Conservation (phyloP, 2,113 vertebrate species). For the Eidolon helvum region DNA sequence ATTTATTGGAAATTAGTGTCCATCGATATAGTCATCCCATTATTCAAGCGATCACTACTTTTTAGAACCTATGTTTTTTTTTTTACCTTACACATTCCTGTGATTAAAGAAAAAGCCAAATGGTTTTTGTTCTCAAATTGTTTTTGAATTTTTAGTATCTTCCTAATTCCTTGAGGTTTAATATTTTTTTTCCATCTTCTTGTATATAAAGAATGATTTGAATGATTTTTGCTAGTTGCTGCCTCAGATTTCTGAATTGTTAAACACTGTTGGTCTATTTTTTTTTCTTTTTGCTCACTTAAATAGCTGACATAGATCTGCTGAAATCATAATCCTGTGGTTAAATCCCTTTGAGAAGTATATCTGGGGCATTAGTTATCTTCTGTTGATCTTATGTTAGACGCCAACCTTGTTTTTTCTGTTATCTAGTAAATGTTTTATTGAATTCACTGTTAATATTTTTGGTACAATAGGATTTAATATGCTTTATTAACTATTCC, state of each 20-base stretch:
- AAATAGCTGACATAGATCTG: constrained; percentile 39
- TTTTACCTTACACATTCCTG: not conserved
- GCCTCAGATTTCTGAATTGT: constrained; percentile 34
- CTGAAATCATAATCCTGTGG: constrained; percentile 41
- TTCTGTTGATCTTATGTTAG: not conserved
- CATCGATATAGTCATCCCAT: not conserved
- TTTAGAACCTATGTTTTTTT: not conserved
- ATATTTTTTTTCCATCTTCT: constrained; percentile 7
- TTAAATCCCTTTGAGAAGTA: constrained; percentile 54
- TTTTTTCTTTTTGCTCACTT: not conserved
- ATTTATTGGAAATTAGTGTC: not conserved
- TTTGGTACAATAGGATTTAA: constrained; percentile 1
- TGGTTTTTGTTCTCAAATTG: not conserved
- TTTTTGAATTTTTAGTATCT: constrained; percentile 25
- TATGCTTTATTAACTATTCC: not conserved
- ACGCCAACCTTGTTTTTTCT: not conserved
- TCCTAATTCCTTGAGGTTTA: not conserved
- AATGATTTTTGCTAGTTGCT: constrained; percentile 21
- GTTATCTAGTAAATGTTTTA: not conserved
- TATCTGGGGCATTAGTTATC: constrained; percentile 40
- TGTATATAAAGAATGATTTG: constrained; percentile 15
- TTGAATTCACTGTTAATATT: constrained; percentile 13
- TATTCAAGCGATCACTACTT: not conserved
- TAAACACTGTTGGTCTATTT: not conserved
- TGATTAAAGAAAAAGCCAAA: constrained; percentile 17